Evolutionary conservation across 2,888 invertebrate genomes (phyloP).

Genomic region (Trileptium ribeirensis): DNA sequence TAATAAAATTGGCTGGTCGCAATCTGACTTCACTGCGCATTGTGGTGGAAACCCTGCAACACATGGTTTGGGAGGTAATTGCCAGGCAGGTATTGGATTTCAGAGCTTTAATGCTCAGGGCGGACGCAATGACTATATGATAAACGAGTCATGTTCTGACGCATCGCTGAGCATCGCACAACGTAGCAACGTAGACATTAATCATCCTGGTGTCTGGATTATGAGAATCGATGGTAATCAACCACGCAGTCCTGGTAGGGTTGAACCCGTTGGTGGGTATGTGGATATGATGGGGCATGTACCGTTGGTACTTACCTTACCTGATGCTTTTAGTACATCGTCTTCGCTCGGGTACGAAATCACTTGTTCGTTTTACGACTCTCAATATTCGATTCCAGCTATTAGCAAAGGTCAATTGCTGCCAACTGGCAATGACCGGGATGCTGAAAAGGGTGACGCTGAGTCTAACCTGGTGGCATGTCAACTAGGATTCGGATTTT

Average conservation of each 20-base stretch:
- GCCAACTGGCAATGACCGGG: not conserved
- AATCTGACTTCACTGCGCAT: not conserved
- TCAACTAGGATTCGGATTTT: not conserved
- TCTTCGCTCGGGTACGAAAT: not conserved
- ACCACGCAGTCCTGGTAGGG: not conserved
- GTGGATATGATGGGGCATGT: not conserved
- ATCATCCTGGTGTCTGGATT: not conserved
- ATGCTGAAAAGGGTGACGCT: not conserved
- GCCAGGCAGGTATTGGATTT: not conserved
- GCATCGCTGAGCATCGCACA: not conserved
- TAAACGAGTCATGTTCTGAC: not conserved
- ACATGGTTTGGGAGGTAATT: not conserved
- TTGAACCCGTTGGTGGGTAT: not conserved
- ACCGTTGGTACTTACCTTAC: not conserved
- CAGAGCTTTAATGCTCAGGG: not conserved
- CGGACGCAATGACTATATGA: not conserved
- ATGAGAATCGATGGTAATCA: not conserved
- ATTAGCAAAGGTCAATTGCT: not conserved
- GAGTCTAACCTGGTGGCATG: not conserved
- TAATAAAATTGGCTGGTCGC: not conserved
- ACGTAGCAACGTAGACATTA: not conserved
- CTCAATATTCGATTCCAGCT: not conserved
- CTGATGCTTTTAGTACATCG: not conserved
- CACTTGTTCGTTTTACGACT: not conserved
- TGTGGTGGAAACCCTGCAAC: not conserved